Evolutionary conservation across 2,797 vertebrate genomes (phyloP), one percentile per base, ranked within the genome.

Genomic region (Falco berigora): DNA sequence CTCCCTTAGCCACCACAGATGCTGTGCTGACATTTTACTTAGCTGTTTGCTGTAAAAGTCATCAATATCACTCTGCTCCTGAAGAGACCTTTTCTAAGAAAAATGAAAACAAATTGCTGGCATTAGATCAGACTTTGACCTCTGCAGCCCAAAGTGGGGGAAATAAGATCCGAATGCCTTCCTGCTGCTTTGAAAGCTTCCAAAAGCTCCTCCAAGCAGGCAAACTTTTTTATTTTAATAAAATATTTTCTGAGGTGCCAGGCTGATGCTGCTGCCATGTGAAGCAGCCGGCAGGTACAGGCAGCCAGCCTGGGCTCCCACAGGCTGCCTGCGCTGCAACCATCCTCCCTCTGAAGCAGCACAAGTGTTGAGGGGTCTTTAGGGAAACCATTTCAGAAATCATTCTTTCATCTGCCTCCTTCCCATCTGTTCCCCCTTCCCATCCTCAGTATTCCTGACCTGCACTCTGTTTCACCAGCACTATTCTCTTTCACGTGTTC

Each of bases 61-160:
- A 96, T 94, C 87, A 73, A 82, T 86, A 86, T 30, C 0, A 0
- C 78, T 83, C 50, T 3, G 8, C 52, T 94, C 73, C 52, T 47
- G 71, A 91, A 72, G 68, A 90, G 76, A 94, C 72, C 81, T 95
- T 88, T 95, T 67, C 89, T 63, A 78, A 89, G 30, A 82, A 92
- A 96, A 96, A 94, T 71, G 76, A 96, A 93, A 96, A 90, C 83
- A 94, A 97, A 94, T 87, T 62, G 59, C 66, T 86, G 68, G 75
- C 66, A 83, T 83, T 92, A 92, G 53, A 94, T 80, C 75, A 90
- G 72, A 90, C 61, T 80, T 85, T 88, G 91, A 94, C 92, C 94
- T 95, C 88, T 72, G 52, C 78, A 77, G 58, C 46, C 77, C 59
- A 14, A 86, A 83, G 42, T 4, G 55, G 56, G 22, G 20, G 64